Evolutionary conservation across 2,797 vertebrate species (phyloP).

Genomic region (Borostomias antarcticus): DNA sequence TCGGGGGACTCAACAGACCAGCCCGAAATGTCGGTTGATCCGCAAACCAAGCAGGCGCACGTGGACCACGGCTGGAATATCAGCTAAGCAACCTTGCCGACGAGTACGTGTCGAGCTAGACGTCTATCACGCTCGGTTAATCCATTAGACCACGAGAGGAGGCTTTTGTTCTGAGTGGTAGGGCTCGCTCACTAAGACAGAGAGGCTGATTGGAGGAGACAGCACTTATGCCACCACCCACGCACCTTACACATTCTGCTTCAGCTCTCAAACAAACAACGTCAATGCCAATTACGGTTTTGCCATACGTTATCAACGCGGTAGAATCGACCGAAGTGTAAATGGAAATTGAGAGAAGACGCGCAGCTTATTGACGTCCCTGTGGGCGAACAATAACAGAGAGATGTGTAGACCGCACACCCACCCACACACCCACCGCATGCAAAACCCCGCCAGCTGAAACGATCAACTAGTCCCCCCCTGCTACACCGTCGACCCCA

Average conservation of each 20-base stretch:
- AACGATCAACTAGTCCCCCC: too few relatives aligned
- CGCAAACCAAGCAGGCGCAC: neutral
- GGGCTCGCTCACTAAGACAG: constrained; percentile 45
- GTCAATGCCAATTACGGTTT: neutral
- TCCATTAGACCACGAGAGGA: constrained; percentile 65
- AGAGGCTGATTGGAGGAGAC: constrained; percentile 22
- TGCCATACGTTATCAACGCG: too few relatives aligned
- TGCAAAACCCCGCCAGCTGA: too few relatives aligned
- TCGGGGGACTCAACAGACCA: neutral
- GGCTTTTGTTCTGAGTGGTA: constrained; percentile 68
- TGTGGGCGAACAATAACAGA: too few relatives aligned
- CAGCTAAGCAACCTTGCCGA: constrained; percentile 31
- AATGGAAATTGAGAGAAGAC: too few relatives aligned
- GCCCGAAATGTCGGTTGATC: constrained; percentile 21
- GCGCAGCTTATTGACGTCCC: too few relatives aligned
- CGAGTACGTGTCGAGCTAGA: constrained; percentile 37
- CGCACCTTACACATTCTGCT: neutral
- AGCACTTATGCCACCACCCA: constrained; percentile 29
- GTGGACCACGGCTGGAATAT: constrained; percentile 22
- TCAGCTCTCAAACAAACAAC: constrained; percentile 8
- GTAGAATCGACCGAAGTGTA: neutral
- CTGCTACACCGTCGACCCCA: too few relatives aligned
- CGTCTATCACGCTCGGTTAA: constrained; percentile 70
- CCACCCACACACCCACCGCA: neutral
- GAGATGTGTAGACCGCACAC: neutral